A percentile compares a stretch with the other conserved stretches of the same genome.
Conservation (phyloP, 1,140 invertebrate genomes). For the Drosophila subpulchrella region DNA sequence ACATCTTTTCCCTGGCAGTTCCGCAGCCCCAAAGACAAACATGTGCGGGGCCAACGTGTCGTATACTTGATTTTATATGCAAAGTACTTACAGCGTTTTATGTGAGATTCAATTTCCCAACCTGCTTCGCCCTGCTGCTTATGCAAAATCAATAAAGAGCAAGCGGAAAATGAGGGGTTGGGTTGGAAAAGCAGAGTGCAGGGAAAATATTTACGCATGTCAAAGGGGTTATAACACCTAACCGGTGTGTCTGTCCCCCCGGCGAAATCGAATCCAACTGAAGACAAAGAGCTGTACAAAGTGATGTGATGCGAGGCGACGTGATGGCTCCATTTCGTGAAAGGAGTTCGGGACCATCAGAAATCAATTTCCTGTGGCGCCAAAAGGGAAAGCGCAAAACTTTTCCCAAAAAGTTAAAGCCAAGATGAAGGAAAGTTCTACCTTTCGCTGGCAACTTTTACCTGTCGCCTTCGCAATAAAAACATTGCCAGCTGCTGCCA, state of each 20-base stretch:
- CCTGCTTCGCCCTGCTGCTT: slow-evolving; percentile 37
- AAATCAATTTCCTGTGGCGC: slow-evolving; percentile 75
- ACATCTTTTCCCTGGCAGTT: slow-evolving; percentile 8
- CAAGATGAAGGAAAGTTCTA: slow-evolving; percentile 52
- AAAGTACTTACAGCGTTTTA: slow-evolving; percentile 55
- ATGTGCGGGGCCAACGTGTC: slow-evolving; percentile 25
- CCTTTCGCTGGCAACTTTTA: slow-evolving; percentile 54
- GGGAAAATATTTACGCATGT: slow-evolving; percentile 53
- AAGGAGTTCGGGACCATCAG: slow-evolving; percentile 52
- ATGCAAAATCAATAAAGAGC: slow-evolving; percentile 70
- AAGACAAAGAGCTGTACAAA: slow-evolving; percentile 30
- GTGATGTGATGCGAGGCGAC: slow-evolving; percentile 36
- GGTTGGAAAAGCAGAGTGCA: slow-evolving; percentile 33
- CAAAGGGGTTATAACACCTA: slow-evolving; percentile 72
- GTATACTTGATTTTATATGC: slow-evolving; percentile 50
- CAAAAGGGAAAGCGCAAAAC: slow-evolving; percentile 65
- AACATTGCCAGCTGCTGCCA: slow-evolving; percentile 60
- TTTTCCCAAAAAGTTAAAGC: slow-evolving; percentile 70
- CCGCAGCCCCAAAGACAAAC: slow-evolving; percentile 17
- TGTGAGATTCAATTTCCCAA: slow-evolving; percentile 55
- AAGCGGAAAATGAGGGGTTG: slow-evolving; percentile 23
- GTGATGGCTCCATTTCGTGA: slow-evolving; percentile 42
- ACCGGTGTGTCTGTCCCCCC: slow-evolving; percentile 33
- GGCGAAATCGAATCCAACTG: slow-evolving; percentile 40
- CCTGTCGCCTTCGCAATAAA: slow-evolving; percentile 62